phyloP scores from a whole-genome alignment of 2,888 invertebrate genomes.

The Torymus auratus region DNA sequence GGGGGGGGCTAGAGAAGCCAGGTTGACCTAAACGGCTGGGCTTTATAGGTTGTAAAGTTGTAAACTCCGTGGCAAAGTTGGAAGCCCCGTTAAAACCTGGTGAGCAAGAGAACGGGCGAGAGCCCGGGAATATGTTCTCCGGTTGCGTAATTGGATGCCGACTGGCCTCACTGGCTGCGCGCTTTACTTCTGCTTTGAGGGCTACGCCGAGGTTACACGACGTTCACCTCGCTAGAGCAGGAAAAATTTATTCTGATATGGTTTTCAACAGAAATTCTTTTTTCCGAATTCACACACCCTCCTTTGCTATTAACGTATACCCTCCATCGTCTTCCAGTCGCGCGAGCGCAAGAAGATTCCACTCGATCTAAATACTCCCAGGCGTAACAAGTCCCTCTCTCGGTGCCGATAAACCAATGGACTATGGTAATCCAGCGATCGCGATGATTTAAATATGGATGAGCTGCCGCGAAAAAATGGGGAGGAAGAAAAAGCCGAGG shows the following conservation, averaged over 20 bases:
- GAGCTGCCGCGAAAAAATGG: constrained; percentile 73
- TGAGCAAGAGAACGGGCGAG: not conserved
- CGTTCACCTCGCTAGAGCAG: too few relatives aligned
- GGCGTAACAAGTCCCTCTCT: not conserved
- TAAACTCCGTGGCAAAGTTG: constrained; percentile 59
- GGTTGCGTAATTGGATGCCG: not conserved
- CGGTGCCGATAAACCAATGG: constrained; percentile 74
- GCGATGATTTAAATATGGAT: constrained; percentile 76
- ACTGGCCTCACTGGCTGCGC: too few relatives aligned
- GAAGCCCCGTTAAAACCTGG: too few relatives aligned
- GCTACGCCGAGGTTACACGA: too few relatives aligned
- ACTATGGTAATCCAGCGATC: constrained; percentile 75
- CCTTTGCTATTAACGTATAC: too few relatives aligned
- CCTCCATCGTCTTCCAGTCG: too few relatives aligned
- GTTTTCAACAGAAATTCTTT: too few relatives aligned
- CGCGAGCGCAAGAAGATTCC: too few relatives aligned
- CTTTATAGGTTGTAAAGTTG: constrained; percentile 71
- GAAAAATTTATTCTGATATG: too few relatives aligned
- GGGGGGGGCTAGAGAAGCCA: not conserved
- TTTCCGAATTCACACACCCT: too few relatives aligned
- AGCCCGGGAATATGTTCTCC: not conserved
- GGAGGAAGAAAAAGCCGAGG: constrained; percentile 65
- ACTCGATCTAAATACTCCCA: too few relatives aligned
- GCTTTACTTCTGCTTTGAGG: too few relatives aligned
- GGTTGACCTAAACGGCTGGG: constrained; percentile 38